A percentile compares a stretch with the other conserved stretches of the same genome.
Conservation (phyloP, 2,797 vertebrate genomes). For the Oryzias dopingdopingensis region DNA sequence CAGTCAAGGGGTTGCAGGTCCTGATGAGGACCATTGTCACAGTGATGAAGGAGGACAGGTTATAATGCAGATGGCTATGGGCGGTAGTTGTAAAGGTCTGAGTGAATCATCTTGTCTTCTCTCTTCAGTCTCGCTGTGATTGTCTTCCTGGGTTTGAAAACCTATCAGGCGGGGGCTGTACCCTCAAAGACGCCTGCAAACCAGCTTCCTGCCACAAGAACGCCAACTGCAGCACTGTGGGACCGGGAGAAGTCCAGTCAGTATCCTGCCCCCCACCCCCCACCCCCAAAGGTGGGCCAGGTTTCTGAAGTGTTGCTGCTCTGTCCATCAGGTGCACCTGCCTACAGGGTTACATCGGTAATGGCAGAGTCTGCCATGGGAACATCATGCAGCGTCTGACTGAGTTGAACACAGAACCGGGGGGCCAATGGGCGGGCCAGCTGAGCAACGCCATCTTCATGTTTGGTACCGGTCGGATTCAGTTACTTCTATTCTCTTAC, state of each 20-base stretch:
- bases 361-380: slow-evolving; percentile 85
- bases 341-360: slow-evolving; percentile 79
- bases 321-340: slow-evolving; percentile 82
- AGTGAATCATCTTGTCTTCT: slow-evolving; percentile 4
- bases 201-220: slow-evolving; percentile 82
- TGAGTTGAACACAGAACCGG: slow-evolving; percentile 80
- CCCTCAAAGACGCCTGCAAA: slow-evolving; percentile 76
- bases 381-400: slow-evolving; percentile 85
- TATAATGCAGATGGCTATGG: too few species aligned
- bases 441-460: slow-evolving; percentile 82
- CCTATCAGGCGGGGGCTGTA: slow-evolving; percentile 77
- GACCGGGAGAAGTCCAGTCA: slow-evolving; percentile 80
- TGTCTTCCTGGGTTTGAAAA: slow-evolving; percentile 83
- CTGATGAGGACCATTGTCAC: too few species aligned
- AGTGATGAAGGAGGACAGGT: too few species aligned
- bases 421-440: slow-evolving; percentile 83
- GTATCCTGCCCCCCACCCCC: slow-evolving; percentile 29
- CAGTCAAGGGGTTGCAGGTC: too few species aligned
- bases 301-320: slow-evolving; percentile 4
- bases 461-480: slow-evolving; percentile 73
- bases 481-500: not conserved
- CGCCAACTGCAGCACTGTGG: slow-evolving; percentile 80
- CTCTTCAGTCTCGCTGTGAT: slow-evolving; percentile 87
- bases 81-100: not conserved
- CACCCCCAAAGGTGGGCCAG: too few species aligned